Base-by-base conservation (phyloP, 2,797 vertebrate genomes). In the Characodon lateralis region DNA sequence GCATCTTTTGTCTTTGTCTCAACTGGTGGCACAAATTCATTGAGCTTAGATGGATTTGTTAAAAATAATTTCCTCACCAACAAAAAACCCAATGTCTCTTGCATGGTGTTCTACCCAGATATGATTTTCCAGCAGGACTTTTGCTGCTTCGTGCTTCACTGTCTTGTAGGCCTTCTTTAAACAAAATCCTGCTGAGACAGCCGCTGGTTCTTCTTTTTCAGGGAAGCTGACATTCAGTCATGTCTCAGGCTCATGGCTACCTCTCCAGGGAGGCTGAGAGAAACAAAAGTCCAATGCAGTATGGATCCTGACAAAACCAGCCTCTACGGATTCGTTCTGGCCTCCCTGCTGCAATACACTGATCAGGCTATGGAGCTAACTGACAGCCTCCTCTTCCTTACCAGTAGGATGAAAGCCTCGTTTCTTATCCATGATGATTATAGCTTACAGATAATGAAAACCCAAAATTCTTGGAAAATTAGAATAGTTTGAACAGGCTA, bases 151-250 rank as follows among this genome's bases (percentile, higher is more conserved):
- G 75, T 76, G 72, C 80, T 83, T n/a, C 28, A 53, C 65, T 79
- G 71, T 82, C 81, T 81, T 53, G 66, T 43, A 85, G 87, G 70
- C 74, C 75, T 73, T 77, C 80, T 89, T 89, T 79, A 78, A 87
- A 86, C 82, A 72, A 79, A 55, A 73, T 86, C 90, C 88, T 78
- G 79, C 83, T 86, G 87, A 88, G 84, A 88, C 73, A 88, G 83
- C 89, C 71, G 82, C 53, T 22, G 85, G 87, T 74, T 71, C 81
- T 80, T 83, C 77, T 77, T 87, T 68, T 86, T 91, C 83, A 78
- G 73, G 82, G 81, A 78, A 53, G 78, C 83, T 85, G 83, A 89
- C 90, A 89, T 90, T 88, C 89, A 89, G 85, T 63, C 46, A 22
- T 24, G 18, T 85, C 84, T 88, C 82, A 73, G 86, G 83, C 88